These are phyloP conservation scores for Sesamia nonagrioides DNA, from an alignment of 1,140 invertebrate genomes.

Conservation along the genomic window DNA sequence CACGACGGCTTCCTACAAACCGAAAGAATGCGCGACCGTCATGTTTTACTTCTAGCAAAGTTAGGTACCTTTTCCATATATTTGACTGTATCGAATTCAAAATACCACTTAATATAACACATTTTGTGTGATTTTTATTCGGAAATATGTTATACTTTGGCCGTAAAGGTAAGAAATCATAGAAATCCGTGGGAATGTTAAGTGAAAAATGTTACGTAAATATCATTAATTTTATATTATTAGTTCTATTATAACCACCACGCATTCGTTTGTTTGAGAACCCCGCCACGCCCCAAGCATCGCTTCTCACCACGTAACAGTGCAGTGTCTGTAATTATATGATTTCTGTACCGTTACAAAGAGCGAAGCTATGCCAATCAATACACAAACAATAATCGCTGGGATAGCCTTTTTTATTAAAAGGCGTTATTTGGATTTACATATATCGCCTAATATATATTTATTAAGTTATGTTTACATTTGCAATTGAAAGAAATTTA, in stretches of 20 bases:
- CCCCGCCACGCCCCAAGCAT: slow-evolving; percentile 23
- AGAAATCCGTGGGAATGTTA: slow-evolving; percentile 11
- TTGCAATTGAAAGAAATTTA: slow-evolving; percentile 22
- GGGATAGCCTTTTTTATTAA: slow-evolving; percentile 35
- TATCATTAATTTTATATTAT: slow-evolving; percentile 7
- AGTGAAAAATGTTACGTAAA: slow-evolving; percentile 15
- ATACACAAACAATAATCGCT: slow-evolving; percentile 48
- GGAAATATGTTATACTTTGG: not conserved
- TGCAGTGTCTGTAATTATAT: slow-evolving; percentile 12
- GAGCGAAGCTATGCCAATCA: slow-evolving; percentile 29
- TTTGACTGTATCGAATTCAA: not conserved
- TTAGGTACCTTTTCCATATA: not conserved
- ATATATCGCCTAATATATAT: slow-evolving; percentile 5
- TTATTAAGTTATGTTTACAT: slow-evolving; percentile 23
- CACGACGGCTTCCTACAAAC: slow-evolving; percentile 21
- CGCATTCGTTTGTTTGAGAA: slow-evolving; percentile 38
- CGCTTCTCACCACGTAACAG: slow-evolving; percentile 51
- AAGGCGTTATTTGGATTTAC: not conserved
- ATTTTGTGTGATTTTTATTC: not conserved
- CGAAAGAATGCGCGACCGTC: slow-evolving; percentile 30
- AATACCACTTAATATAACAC: not conserved
- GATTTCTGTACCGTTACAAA: slow-evolving; percentile 45
- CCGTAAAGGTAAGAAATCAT: not conserved
- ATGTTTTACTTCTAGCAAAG: not conserved
- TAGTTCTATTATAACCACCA: not conserved